Evolutionary conservation across 2,113 vertebrate genomes (phyloP), one percentile per base, ranked within the genome.

Genomic region (Perccottus glenii): DNA sequence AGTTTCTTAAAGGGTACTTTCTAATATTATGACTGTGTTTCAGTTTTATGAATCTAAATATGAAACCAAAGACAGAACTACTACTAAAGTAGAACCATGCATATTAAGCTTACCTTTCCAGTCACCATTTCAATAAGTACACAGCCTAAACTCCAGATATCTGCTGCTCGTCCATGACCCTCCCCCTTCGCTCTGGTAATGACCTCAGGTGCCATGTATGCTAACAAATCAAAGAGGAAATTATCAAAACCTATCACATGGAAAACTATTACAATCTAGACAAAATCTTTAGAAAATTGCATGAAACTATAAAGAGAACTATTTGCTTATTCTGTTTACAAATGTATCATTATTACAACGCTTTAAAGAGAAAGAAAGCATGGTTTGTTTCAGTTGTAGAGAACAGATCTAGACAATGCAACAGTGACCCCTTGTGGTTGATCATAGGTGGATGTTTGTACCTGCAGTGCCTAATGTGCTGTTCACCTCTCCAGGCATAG

Each of bases 131-230:
- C 98, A 60, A 97, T 97, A 56, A 99, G 94, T 3, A 99, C 98
- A 15, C 98, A 99, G 33, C 97, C 98, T 43, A 99, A 91, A 78
- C 98, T 99, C 98, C 98, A 99, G 91, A 99, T 95, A 80, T 99
- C 98, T 1, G 98, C 98, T 2, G 97, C 97, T 36, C 98, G 94
- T 0, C 98, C 98, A 0, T 99, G 98, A 49, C 98, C 98, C 90
- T 99, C 98, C 67, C 98, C 98, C 85, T 99, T 98, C 12, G 98
- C 98, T 52, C 97, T 94, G 0, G 98, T 99, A 60, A 99, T 99
- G 57, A 99, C 98, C 88, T 99, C 98, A n/a, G 98, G 98, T 64
- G 98, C 98, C 98, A 99, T 99, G 87, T 98, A 99, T 0, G 98
- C 98, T 99, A 61, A 27, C 12, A 42, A 58, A 16, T 74, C 2